Evolutionary conservation across 92 coral and sea anemone species (phyloP), one percentile per base, ranked within the genome.

Genomic region (Phenganax subtilis): DNA sequence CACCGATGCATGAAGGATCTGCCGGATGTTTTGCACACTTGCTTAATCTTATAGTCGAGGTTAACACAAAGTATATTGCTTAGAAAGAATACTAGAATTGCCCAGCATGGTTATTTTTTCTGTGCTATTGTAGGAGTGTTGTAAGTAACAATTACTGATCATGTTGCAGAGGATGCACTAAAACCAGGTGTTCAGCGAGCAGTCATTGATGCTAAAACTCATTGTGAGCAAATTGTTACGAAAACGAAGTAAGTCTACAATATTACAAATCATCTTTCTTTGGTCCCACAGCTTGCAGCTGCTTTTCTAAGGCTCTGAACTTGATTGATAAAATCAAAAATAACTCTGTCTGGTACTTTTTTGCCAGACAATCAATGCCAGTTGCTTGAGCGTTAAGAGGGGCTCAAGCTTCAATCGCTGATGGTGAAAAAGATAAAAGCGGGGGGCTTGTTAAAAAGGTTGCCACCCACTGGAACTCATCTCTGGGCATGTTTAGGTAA

Each of bases 11-110:
- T 27, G 61, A 75, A 75, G 9, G 77, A 51, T 73, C 77, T 5
- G 77, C 57, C 1, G 77, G 77, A n/a, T 69, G 75, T 69, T 69
- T 69, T 15, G 75, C 75, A 53, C 55, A 71, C 57, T 71, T 71
- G 75, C 63, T 75, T 14, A 75, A 75, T 62, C 79, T 75, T 75
- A 20, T 75, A 55, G 79, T 75, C 14, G 61, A 55, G 29, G 64
- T 75, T 53, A 54, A 75, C 55, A 53, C 79, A 15, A 12, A 71
- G 47, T 12, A 15, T 12, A 9, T 0, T 29, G 11, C 58, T 72
- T 7, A 9, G 12, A 9, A 47, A 6, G 8, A 68, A 6, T 29
- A 15, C 1, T 68, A 68, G 12, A 7, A 17, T 51, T 14, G 65
- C 65, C 16, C 0, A 67, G 73, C 30, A 16, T 28, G 3, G 31